A percentile compares a stretch with the other conserved stretches of the same genome.
phyloP scores from a whole-genome alignment of 2,888 invertebrate species.

The Drosophila prostipennis region DNA sequence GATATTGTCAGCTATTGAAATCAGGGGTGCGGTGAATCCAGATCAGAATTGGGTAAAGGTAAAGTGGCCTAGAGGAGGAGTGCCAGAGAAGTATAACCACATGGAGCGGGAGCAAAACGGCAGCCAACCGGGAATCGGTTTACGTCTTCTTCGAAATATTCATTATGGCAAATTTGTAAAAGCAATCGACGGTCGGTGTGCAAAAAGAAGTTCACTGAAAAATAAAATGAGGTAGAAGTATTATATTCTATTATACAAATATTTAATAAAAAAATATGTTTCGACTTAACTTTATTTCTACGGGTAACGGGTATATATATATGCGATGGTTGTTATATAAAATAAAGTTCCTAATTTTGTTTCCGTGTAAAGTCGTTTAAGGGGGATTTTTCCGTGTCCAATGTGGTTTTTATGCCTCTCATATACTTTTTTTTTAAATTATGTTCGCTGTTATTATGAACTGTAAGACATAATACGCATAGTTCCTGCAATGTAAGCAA shows the following conservation, averaged over 20 bases:
- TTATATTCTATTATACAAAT: too few species aligned
- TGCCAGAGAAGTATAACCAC: background rate
- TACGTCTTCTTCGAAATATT: slow-evolving; percentile 75
- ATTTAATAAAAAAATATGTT: too few species aligned
- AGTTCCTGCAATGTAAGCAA: slow-evolving; percentile 52
- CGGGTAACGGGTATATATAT: too few species aligned
- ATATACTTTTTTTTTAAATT: slow-evolving; percentile 55
- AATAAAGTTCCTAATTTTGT: background rate
- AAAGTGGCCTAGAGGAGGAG: background rate
- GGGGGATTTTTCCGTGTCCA: slow-evolving; percentile 42
- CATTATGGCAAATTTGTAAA: slow-evolving; percentile 70
- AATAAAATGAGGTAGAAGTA: background rate
- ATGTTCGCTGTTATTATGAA: slow-evolving; percentile 72
- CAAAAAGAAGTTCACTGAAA: slow-evolving; percentile 7
- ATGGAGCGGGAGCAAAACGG: slow-evolving; percentile 37
- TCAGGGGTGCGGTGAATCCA: background rate
- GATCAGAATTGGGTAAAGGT: background rate
- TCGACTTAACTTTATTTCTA: too few species aligned
- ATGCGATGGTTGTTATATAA: too few species aligned
- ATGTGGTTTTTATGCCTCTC: slow-evolving; percentile 38
- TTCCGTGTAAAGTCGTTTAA: background rate
- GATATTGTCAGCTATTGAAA: slow-evolving; percentile 4
- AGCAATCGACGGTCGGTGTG: slow-evolving; percentile 9
- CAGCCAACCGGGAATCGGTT: slow-evolving; percentile 63
- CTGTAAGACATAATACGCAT: slow-evolving; percentile 71